Evolutionary conservation across 2,797 vertebrate species (phyloP).

Genomic region (Sebastes variabilis): DNA sequence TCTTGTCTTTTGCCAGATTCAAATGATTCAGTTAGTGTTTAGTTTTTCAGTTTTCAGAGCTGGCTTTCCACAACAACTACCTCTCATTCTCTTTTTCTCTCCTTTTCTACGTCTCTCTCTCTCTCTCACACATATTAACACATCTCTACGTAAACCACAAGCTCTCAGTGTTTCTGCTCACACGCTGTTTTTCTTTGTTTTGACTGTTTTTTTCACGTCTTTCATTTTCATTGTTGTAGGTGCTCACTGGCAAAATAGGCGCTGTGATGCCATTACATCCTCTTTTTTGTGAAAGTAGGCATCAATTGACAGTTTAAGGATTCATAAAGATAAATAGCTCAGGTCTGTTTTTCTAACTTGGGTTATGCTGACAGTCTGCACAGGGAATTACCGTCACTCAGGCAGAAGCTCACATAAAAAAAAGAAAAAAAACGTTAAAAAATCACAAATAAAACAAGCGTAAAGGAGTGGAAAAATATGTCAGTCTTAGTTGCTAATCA

Average conservation of each 20-base stretch:
- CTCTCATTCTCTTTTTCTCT: background rate
- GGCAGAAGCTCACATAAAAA: background rate
- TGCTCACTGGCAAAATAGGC: slow-evolving; percentile 19
- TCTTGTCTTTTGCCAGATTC: background rate
- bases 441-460: slow-evolving; percentile 16
- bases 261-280: slow-evolving; percentile 14
- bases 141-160: background rate
- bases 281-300: slow-evolving; percentile 10
- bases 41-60: background rate
- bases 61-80: background rate
- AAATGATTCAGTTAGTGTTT: background rate
- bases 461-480: slow-evolving; percentile 39
- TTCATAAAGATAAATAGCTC: slow-evolving; percentile 29
- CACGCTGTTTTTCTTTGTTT: slow-evolving; percentile 1
- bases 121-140: background rate
- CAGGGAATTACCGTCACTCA: slow-evolving; percentile 24
- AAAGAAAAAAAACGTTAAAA: slow-evolving; percentile 9
- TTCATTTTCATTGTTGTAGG: slow-evolving; percentile 8
- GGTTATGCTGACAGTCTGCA: slow-evolving; percentile 10
- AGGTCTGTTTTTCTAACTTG: background rate
- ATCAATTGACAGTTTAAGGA: slow-evolving; percentile 41
- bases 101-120: background rate
- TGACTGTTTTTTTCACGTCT: slow-evolving; percentile 10
- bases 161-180: background rate
- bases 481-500: slow-evolving; percentile 49